Evolutionary conservation across 2,113 vertebrate genomes (phyloP).

Genomic region (Lepus timidus): DNA sequence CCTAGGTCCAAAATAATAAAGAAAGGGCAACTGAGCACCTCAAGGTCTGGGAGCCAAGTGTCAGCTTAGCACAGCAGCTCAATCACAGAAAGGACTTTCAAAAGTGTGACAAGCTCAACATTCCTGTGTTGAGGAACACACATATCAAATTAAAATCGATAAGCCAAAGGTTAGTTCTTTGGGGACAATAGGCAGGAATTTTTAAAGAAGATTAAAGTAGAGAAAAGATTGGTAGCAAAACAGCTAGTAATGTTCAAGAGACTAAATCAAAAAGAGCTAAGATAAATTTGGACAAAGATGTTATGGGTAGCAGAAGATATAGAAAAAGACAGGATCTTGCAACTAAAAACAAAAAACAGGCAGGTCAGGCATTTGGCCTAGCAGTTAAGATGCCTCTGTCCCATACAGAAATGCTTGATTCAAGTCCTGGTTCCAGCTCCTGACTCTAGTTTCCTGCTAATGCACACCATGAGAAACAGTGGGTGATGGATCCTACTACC

Average conservation of each 20-base stretch:
- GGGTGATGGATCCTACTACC: no score
- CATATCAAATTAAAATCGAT: conserved; percentile 52
- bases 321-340: conserved; percentile 11
- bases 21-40: conserved; percentile 13
- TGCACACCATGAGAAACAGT: no score
- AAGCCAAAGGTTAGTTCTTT: conserved; percentile 32
- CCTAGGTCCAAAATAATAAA: not conserved
- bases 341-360: conserved; percentile 40
- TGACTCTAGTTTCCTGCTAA: no score
- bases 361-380: no score
- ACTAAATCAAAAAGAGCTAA: conserved; percentile 31
- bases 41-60: conserved; percentile 16
- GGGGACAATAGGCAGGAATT: not conserved
- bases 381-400: no score
- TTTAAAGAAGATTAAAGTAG: conserved; percentile 40
- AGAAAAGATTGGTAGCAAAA: conserved; percentile 57
- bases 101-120: conserved; percentile 38
- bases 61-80: not conserved
- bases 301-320: conserved; percentile 45
- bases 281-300: conserved; percentile 20
- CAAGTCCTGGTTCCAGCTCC: no score
- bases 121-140: conserved; percentile 20
- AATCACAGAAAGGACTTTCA: conserved; percentile 33
- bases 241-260: conserved; percentile 40
- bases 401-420: no score